These are phyloP conservation scores for Bombus sylvicola DNA, from an alignment of 1,140 invertebrate species.

Conservation along the genomic window DNA sequence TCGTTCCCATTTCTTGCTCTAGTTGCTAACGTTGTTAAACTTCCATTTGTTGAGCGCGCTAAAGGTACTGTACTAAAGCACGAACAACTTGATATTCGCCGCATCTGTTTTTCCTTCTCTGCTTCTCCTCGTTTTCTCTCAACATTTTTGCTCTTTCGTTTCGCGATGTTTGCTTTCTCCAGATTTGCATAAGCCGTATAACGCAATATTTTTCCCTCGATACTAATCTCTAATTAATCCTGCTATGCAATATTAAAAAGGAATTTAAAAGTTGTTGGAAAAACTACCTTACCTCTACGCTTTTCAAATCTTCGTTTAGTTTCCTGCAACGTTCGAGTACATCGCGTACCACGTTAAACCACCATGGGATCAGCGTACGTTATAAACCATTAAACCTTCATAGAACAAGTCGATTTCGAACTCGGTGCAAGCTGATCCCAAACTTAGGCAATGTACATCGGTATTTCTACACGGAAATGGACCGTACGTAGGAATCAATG, in stretches of 20 bases:
- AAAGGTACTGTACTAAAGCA: constrained; percentile 38
- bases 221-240: not conserved
- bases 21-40: constrained; percentile 67
- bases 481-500: not conserved
- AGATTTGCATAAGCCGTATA: not conserved
- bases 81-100: constrained; percentile 57
- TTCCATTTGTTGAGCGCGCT: constrained; percentile 61
- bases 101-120: constrained; percentile 19
- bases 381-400: not conserved
- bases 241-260: not conserved
- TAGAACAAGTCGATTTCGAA: not conserved
- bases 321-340: not conserved
- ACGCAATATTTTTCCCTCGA: not conserved
- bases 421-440: not conserved
- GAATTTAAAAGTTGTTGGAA: not conserved
- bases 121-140: not conserved
- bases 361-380: not conserved
- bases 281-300: not conserved
- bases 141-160: constrained; percentile 40
- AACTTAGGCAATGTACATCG: not conserved
- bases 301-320: not conserved
- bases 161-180: not conserved
- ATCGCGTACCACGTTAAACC: not conserved
- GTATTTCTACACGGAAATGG: not conserved
- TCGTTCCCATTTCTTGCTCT: constrained; percentile 64